A percentile compares a stretch with the other conserved stretches of the same genome.
Evolutionary conservation across 2,113 vertebrate species (phyloP).

Genomic region (Sander lucioperca): DNA sequence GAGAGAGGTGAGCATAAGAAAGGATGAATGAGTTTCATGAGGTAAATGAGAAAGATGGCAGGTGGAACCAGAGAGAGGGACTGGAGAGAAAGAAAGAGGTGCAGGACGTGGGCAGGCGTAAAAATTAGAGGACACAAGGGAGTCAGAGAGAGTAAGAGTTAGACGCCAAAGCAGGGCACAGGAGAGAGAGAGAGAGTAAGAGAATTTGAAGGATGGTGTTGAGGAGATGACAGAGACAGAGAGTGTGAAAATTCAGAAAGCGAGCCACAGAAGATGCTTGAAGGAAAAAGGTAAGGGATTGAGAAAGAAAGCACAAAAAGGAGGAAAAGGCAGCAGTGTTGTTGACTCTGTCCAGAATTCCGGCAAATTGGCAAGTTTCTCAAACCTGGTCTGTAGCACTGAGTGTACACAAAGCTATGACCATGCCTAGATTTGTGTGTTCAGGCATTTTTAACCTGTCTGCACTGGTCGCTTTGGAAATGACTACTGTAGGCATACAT

Average conservation of each 20-base stretch:
- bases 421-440: background rate
- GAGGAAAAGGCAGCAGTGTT: background rate
- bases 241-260: constrained; percentile 19
- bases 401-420: background rate
- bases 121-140: constrained; percentile 44
- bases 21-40: constrained; percentile 24
- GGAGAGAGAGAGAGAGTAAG: constrained; percentile 12
- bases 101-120: constrained; percentile 39
- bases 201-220: constrained; percentile 50
- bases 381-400: background rate
- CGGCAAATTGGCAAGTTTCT: background rate
- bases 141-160: constrained; percentile 27
- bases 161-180: constrained; percentile 43
- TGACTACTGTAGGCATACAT: too few relatives aligned
- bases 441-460: background rate
- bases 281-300: constrained; percentile 7
- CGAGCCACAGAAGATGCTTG: constrained; percentile 29
- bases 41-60: constrained; percentile 26
- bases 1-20: constrained; percentile 35
- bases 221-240: constrained; percentile 34
- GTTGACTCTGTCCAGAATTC: background rate
- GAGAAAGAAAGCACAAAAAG: constrained; percentile 1
- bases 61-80: constrained; percentile 8
- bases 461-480: too few relatives aligned
- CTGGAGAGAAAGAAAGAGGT: constrained; percentile 18